phyloP scores from a whole-genome alignment of 2,888 invertebrate species.

The Selenia dentaria region DNA sequence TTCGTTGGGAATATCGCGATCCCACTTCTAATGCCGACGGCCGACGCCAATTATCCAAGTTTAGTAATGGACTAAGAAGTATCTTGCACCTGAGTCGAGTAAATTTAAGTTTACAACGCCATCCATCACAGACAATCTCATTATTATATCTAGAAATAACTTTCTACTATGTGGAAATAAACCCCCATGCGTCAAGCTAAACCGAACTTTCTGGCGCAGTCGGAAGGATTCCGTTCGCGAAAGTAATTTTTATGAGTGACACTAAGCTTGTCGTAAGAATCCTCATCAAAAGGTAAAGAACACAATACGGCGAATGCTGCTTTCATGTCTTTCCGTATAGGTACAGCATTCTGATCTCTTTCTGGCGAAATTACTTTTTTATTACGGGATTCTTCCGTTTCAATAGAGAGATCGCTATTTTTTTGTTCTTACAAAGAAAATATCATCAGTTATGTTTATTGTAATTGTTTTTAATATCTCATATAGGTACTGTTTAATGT shows the following conservation, averaged over 20 bases:
- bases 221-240: slow-evolving; percentile 27
- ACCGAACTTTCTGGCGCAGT: slow-evolving; percentile 25
- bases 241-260: slow-evolving; percentile 34
- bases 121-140: slow-evolving; percentile 36
- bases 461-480: no score
- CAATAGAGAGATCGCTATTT: not conserved
- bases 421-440: no score
- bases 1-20: slow-evolving; percentile 13
- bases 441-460: no score
- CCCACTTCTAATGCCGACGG: slow-evolving; percentile 3
- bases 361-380: not conserved
- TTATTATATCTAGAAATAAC: slow-evolving; percentile 35
- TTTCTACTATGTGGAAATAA: slow-evolving; percentile 19
- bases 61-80: slow-evolving; percentile 26
- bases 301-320: slow-evolving; percentile 33
- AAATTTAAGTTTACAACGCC: slow-evolving; percentile 33
- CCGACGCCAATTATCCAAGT: slow-evolving; percentile 29
- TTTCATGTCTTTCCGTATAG: slow-evolving; percentile 29
- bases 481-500: no score
- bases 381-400: not conserved
- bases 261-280: slow-evolving; percentile 37
- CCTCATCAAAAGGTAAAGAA: slow-evolving; percentile 35
- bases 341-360: slow-evolving; percentile 6
- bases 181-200: slow-evolving; percentile 17
- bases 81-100: slow-evolving; percentile 31